These are phyloP conservation scores for Silurus lanzhouensis DNA, from an alignment of 2,797 vertebrate genomes.

Conservation along the genomic window DNA sequence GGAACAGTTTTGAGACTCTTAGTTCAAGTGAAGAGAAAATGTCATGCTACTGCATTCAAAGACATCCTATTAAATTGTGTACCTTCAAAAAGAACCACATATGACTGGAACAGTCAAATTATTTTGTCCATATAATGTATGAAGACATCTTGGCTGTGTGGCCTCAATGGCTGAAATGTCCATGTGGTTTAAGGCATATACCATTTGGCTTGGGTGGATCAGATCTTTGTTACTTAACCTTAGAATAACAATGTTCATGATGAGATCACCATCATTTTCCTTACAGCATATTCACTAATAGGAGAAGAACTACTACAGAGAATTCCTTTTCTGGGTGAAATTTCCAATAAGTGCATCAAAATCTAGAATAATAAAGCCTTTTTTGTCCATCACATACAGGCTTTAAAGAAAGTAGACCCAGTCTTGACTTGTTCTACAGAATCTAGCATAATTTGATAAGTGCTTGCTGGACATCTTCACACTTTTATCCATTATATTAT, in stretches of 20 bases:
- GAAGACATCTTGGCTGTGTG: neutral
- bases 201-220: neutral
- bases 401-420: neutral
- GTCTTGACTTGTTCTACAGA: neutral
- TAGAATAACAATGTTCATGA: neutral
- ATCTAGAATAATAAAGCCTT: neutral
- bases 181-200: neutral
- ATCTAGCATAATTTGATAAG: neutral
- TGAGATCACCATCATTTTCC: neutral
- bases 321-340: neutral
- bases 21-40: too few relatives aligned
- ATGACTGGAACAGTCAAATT: too few relatives aligned
- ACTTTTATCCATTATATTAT: neutral
- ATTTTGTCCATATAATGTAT: too few relatives aligned
- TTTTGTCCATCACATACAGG: neutral
- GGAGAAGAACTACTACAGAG: neutral
- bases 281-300: neutral
- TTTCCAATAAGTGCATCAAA: neutral
- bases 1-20: too few relatives aligned
- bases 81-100: too few relatives aligned
- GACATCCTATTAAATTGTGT: too few relatives aligned
- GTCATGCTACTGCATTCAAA: too few relatives aligned
- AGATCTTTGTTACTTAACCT: too few relatives aligned
- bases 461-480: neutral
- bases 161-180: neutral